Base-by-base conservation (phyloP, 1,140 invertebrate genomes). In the Atta colombica region DNA sequence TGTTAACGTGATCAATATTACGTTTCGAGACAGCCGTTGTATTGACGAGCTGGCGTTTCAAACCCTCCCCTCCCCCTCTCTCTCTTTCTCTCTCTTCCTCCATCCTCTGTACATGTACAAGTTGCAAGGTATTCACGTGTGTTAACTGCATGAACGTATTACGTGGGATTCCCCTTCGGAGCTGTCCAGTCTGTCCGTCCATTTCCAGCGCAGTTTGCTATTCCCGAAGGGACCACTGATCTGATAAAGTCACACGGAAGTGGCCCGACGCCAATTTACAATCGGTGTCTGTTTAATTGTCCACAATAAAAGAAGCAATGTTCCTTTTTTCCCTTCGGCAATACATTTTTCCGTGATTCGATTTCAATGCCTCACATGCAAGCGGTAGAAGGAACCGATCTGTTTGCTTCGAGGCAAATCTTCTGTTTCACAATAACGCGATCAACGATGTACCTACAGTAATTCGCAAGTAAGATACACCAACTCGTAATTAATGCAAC, bases 191-290 rank as follows among this genome's bases (percentile, higher is more conserved):
- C 45, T 49, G 49, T 74, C 21, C 49, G 49, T 78, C 75, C 66
- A 51, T 66, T 78, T 85, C 74, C 82, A 78, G 61, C 74, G 81
- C 71, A 85, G 81, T 85, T 85, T 85, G 39, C 74, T 28, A 58
- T 66, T 66, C 82, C 82, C 82, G 63, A 28, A 53, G 74, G 82
- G 74, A 68, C 28, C n/a, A 14, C 74, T 66, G 74, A 85, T 85
- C 74, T 78, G 82, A 85, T 85, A 85, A 85, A 85, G 82, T 85
- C 74, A 85, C 82, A 55, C 61, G 74, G 82, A 85, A 78, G 82
- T 66, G 82, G 63, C 25, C 49, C n/a, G 74, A 77, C 82, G 53
- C 72, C 82, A 85, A 85, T 85, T 85, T 66, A 61, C 82, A 85
- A 45, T 8, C 45, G 61, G 82, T 45, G 74, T 66, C 74, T 55